Evolutionary conservation across 2,888 invertebrate species (phyloP), one percentile per base, ranked within the genome.

Genomic region (Cryptocheilus praepositus): DNA sequence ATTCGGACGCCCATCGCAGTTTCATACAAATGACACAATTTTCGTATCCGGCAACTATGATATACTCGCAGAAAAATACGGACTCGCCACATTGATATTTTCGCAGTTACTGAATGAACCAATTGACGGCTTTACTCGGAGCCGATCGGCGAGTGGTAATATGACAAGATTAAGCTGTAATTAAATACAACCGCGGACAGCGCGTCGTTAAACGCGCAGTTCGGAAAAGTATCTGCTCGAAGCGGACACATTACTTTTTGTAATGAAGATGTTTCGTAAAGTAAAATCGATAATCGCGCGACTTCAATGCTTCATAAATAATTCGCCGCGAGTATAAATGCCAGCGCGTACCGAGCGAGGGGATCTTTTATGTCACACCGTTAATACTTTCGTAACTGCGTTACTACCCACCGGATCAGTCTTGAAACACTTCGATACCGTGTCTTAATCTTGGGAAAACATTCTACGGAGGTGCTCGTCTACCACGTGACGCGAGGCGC

Each of bases 221-320:
- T 49, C 16, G 18, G 49, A 49, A 49, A 49, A 49, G 8, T 11
- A 49, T 18, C 4, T 5, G 49, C 16, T 1, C 4, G 11, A 49
- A 49, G 49, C n/a, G 49, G 49, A 49, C 16, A 18, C 18, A 49
- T 18, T 49, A 49, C 49, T 49, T 49, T 49, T 18, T 5, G 49
- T 18, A 49, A 49, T 49, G n/a, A 18, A 49, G 49, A 49, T n/a
- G 49, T 49, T 18, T 49, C 18, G 16, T n/a, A 49, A 16, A 49
- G 49, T 49, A 49, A 18, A 18, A 49, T 49, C 49, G 49, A 49
- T 49, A 49, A 49, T 49, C 49, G n/a, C 49, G 49, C 16, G 49
- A 49, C 18, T 49, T 18, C 16, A 49, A 49, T 49, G 49, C 49
- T 49, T 49, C 49, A 49, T 49, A 49, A 49, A 49, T 49, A 49